These are phyloP conservation scores for Sapajus apella DNA, from an alignment of 2,113 vertebrate species.

Conservation along the genomic window DNA sequence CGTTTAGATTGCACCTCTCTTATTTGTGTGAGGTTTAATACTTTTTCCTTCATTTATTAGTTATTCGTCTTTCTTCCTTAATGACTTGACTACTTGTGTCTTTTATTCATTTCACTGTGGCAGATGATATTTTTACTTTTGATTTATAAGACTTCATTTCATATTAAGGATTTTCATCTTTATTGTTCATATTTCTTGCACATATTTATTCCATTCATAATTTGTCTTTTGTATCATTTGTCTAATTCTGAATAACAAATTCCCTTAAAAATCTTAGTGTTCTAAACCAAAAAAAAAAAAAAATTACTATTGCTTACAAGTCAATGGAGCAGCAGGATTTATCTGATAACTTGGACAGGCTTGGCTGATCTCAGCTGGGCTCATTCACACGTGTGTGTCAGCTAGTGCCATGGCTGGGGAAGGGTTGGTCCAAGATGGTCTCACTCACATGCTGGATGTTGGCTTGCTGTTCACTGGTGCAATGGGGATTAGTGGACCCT, in stretches of 20 bases:
- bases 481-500: neutral
- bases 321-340: neutral
- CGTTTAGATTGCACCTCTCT: neutral
- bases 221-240: constrained; percentile 17
- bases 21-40: neutral
- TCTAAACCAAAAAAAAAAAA: neutral
- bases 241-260: constrained; percentile 19
- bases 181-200: constrained; percentile 37
- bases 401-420: neutral
- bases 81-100: neutral
- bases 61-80: constrained; percentile 50
- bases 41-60: constrained; percentile 38
- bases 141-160: constrained; percentile 46
- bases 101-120: neutral
- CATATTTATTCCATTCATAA: constrained; percentile 34
- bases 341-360: neutral
- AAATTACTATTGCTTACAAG: neutral
- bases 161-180: constrained; percentile 63
- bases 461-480: neutral
- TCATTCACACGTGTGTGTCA: neutral
- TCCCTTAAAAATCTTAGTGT: neutral
- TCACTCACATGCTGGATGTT: neutral
- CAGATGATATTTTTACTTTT: constrained; percentile 51
- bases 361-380: neutral
- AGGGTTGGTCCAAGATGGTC: neutral